These are phyloP conservation scores for Anodontia alba DNA, from an alignment of 2,888 invertebrate species.

Conservation along the genomic window DNA sequence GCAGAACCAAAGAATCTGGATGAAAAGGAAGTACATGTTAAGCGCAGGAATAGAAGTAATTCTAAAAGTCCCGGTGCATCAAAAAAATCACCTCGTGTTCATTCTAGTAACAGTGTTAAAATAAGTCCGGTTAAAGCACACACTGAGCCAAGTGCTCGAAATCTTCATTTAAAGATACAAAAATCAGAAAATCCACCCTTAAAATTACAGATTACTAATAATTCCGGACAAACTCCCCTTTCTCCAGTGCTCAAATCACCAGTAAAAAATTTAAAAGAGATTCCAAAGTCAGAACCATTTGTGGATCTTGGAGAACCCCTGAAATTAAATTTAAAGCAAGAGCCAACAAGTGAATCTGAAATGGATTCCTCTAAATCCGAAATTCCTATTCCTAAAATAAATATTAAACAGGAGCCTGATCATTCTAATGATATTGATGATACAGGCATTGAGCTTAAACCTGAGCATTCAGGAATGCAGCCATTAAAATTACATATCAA, in stretches of 20 bases:
- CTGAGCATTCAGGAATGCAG: constrained; percentile 39
- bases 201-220: not conserved
- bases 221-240: not conserved
- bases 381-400: not conserved
- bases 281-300: constrained; percentile 10
- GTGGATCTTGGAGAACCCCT: constrained; percentile 1
- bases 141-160: constrained; percentile 3
- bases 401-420: constrained; percentile 26
- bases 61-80: constrained; percentile 19
- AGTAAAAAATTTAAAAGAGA: constrained; percentile 8
- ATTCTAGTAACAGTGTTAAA: constrained; percentile 6
- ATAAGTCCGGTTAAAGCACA: constrained; percentile 10
- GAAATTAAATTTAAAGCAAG: not conserved
- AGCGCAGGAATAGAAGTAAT: constrained; percentile 19
- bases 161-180: not conserved
- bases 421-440: constrained; percentile 32
- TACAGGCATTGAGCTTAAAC: constrained; percentile 41
- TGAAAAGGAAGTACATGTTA: constrained; percentile 3
- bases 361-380: not conserved
- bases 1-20: constrained; percentile 1
- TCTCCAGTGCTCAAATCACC: constrained; percentile 3
- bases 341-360: not conserved
- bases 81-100: constrained; percentile 14
- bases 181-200: not conserved
- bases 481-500: constrained; percentile 46